Evolutionary conservation across 2,888 invertebrate genomes (phyloP).

Genomic region (Plusia festucae): DNA sequence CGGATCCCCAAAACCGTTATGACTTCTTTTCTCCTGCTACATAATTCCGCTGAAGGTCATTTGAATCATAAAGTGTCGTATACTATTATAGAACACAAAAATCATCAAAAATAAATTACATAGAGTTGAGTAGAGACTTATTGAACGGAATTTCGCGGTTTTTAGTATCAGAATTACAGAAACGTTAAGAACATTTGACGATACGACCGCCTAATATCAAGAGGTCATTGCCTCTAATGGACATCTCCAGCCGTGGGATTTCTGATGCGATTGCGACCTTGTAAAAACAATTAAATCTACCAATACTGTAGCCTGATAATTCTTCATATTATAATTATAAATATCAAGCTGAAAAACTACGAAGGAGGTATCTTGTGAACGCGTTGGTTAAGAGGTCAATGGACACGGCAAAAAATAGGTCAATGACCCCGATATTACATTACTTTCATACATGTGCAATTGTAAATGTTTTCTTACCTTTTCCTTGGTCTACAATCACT

Average conservation of each 20-base stretch:
- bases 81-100: conserved; percentile 21
- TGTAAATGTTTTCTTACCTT: conserved; percentile 63
- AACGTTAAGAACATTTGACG: conserved; percentile 22
- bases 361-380: conserved; percentile 72
- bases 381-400: conserved; percentile 82
- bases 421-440: conserved; percentile 78
- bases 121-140: neutral
- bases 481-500: conserved; percentile 54
- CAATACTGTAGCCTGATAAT: conserved; percentile 12
- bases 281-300: conserved; percentile 32
- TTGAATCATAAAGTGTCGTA: conserved; percentile 6
- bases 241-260: conserved; percentile 23
- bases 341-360: conserved; percentile 60
- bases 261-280: conserved; percentile 43
- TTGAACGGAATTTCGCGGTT: conserved; percentile 14
- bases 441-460: conserved; percentile 71
- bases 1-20: conserved; percentile 14
- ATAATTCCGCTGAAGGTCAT: conserved; percentile 40
- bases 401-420: conserved; percentile 84
- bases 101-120: conserved; percentile 32
- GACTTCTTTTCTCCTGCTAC: neutral
- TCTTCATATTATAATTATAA: conserved; percentile 42
- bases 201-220: conserved; percentile 20
- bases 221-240: conserved; percentile 48
- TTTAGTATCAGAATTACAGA: conserved; percentile 22